These are phyloP conservation scores for Eulemur macaco DNA, from an alignment of 2,113 vertebrate genomes.

Conservation along the genomic window DNA sequence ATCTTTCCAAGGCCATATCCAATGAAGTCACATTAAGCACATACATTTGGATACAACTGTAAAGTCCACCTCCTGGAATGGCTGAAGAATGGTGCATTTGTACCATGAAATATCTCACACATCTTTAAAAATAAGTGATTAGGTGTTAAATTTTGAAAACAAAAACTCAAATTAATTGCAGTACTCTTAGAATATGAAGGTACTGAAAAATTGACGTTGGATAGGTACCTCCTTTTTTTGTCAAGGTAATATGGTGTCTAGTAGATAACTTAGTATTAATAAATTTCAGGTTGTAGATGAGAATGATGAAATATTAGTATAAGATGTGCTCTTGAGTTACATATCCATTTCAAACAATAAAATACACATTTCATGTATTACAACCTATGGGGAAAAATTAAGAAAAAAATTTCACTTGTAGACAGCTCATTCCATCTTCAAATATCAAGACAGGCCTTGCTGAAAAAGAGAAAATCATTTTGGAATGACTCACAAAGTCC, in stretches of 20 bases:
- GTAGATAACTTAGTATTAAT: background rate
- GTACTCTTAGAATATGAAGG: background rate
- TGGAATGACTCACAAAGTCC: background rate
- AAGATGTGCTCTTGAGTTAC: background rate
- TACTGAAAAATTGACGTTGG: background rate
- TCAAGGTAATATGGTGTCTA: background rate
- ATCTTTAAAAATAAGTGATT: background rate
- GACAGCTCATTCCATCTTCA: background rate
- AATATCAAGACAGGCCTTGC: background rate
- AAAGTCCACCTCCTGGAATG: background rate
- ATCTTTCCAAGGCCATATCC: background rate
- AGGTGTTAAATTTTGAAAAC: background rate
- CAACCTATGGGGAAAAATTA: background rate
- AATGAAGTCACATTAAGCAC: background rate
- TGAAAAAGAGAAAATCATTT: background rate
- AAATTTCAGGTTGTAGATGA: background rate
- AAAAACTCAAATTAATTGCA: background rate
- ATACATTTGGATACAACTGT: background rate
- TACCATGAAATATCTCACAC: background rate
- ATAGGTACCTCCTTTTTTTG: background rate
- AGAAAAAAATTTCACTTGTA: background rate
- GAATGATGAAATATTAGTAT: background rate
- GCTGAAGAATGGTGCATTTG: background rate
- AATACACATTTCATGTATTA: background rate
- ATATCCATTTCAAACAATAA: background rate